phyloP scores from a whole-genome alignment of 2,113 vertebrate genomes.

The Melanerpes formicivorus region DNA sequence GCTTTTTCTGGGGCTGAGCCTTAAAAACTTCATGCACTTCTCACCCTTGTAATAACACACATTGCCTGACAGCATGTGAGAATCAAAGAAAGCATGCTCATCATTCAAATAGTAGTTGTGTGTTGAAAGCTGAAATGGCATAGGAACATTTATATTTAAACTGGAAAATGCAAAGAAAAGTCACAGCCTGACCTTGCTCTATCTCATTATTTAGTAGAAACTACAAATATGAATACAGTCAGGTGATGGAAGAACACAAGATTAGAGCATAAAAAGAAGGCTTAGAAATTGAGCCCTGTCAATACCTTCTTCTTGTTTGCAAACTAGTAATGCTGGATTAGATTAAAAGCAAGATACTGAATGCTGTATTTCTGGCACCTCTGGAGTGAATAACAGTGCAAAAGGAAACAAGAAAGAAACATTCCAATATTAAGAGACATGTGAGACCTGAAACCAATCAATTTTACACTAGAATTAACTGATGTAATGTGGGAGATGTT shows the following conservation, averaged over 20 bases:
- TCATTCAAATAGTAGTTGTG: background rate
- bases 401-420: background rate
- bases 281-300: conserved; percentile 1
- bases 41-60: background rate
- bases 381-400: background rate
- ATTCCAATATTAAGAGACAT: background rate
- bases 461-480: background rate
- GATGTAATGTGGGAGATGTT: background rate
- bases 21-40: background rate
- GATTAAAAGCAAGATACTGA: background rate
- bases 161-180: background rate
- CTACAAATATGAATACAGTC: background rate
- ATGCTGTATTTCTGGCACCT: background rate
- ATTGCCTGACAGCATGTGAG: background rate
- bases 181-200: background rate
- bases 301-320: background rate
- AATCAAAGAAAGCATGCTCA: background rate
- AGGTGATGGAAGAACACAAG: background rate
- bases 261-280: conserved; percentile 15
- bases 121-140: background rate
- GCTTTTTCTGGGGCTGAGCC: background rate
- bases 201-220: background rate
- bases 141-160: background rate
- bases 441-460: background rate
- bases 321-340: background rate